Evolutionary conservation across 2,888 invertebrate genomes (phyloP), one percentile per base, ranked within the genome.

Genomic region (Coecobrya sp.): DNA sequence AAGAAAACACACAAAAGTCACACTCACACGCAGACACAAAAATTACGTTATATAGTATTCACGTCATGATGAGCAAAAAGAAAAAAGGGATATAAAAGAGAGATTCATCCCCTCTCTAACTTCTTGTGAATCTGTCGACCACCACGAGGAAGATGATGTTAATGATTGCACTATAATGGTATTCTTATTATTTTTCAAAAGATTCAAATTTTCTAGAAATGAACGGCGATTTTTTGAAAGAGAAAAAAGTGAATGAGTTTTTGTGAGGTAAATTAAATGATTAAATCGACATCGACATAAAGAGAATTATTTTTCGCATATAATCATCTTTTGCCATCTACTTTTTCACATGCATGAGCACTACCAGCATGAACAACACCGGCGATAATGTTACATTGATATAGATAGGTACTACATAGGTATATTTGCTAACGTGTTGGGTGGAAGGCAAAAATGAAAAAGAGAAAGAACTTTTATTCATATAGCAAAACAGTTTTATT

Each of bases 241-340:
- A 45, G 19, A 79, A 73, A 86, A 86, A 65, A 86, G 68, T 49
- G 49, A 79, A 79, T 45, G 79, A 65, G 49, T 81, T 55, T 81
- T 36, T 70, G 52, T 45, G 70, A 36, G 7, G 73, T 55, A 49
- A 49, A 79, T 79, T 10, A 49, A 86, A 73, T 70, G 70, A 70
- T 86, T 22, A 85, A 73, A 86, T 86, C 76, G 73, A 86, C 86
- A 86, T 27, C 52, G 25, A 16, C 22, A 79, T 27, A 86, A 36
- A 86, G 86, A 36, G 73, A 79, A 79, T 86, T 65, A 79, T 79
- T 87, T 68, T 85, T 86, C 79, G 62, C 87, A 79, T 79, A 87
- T 76, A 87, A 87, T 87, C 87, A 87, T 87, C 36, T 73, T 30
- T 86, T 19, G 22, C 55, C 27, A 59, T 86, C 70, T 19, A 59